Percentiles rank a stretch among this genome's conserved stretches.
Evolutionary conservation across 2,113 vertebrate genomes (phyloP).

Genomic region (Rhinolophus sinicus): DNA sequence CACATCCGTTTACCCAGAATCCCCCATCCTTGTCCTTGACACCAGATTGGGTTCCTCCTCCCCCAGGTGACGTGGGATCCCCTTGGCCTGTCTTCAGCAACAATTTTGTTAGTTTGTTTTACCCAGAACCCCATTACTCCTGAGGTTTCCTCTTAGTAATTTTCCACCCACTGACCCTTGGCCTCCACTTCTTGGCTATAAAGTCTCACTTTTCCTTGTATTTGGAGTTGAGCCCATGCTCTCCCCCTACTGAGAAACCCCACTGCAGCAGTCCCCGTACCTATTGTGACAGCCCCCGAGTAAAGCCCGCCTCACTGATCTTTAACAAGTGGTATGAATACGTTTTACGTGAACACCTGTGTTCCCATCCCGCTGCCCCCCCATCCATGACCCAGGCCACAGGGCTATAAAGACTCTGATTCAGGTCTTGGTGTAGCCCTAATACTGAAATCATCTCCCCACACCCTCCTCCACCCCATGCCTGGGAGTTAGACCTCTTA

Average conservation of each 20-base stretch:
- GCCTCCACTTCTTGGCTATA: background rate
- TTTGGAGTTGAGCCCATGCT: background rate
- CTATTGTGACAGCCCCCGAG: background rate
- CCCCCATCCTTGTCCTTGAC: no score
- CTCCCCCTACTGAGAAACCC: background rate
- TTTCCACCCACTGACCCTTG: background rate
- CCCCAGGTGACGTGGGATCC: background rate
- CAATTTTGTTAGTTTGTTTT: background rate
- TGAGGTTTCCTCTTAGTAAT: background rate
- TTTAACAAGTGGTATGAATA: background rate
- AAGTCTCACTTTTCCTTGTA: background rate
- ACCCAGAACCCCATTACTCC: background rate
- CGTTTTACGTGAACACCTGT: background rate
- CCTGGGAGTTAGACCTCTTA: background rate
- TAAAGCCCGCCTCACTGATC: background rate
- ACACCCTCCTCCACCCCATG: rapidly evolving
- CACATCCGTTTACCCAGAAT: background rate
- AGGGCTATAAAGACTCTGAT: background rate
- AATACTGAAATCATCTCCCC: background rate
- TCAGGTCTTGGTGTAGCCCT: background rate
- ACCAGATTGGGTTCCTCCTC: background rate
- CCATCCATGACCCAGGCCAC: background rate
- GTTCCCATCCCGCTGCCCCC: background rate
- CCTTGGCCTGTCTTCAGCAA: background rate
- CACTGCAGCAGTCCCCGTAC: background rate